Base-by-base conservation (phyloP, 2,797 vertebrate species). In the Nothura maculosa region DNA sequence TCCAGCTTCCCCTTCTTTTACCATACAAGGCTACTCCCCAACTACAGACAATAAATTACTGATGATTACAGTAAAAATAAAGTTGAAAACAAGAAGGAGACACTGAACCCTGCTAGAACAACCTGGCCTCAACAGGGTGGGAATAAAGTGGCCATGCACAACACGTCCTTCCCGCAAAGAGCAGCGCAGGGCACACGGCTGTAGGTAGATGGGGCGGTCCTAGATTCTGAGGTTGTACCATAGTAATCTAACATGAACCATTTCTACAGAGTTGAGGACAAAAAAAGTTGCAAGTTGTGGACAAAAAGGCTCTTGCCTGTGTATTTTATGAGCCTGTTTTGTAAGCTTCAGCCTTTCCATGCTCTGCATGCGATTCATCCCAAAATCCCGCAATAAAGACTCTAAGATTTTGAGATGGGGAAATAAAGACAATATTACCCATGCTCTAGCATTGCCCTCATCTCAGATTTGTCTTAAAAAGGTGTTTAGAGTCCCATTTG, bases 1-100 rank as follows among this genome's bases (percentile, higher is more conserved):
- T 95, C 96, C 93, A 87, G 58, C 87, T 84, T 86, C 86, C 81
- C 90, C 67, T 77, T 94, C 83, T 86, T 94, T 94, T 69, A 57
- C 96, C 88, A 90, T 90, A 85, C 54, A 92, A 0, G 54, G 94
- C 86, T 28, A 91, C 90, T 87, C 91, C 93, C 84, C 82, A 94
- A 95, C 87, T 81, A 73, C 85, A 91, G 85, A 66, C 83, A 76
- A 95, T 93, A 94, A 95, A 96, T 92, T 91, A 91, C 72, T 77
- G 68, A 36, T 64, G 89, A 86, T 93, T 91, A 50, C 78, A 84
- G 72, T 4, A 25, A 22, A 12, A 27, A 54, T 54, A 19, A 10
- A 38, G 38, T 9, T 28, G 76, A 92, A 86, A 45, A 10, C 21
- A 62, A 61, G 34, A 22, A 85, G 38, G 5, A 34, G 72, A 34